These are phyloP conservation scores for Bufo bufo DNA, from an alignment of 2,113 vertebrate genomes.

Conservation along the genomic window DNA sequence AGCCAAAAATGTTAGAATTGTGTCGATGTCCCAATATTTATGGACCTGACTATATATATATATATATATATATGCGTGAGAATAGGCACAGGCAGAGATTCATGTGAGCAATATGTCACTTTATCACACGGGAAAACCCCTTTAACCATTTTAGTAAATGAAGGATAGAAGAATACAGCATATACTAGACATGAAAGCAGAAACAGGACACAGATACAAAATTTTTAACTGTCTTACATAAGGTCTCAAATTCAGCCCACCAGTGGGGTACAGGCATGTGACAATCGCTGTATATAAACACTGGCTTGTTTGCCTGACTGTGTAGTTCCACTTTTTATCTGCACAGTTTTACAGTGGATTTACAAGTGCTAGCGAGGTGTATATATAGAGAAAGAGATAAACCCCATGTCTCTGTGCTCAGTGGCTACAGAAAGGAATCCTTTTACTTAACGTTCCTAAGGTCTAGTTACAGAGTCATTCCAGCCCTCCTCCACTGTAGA, in stretches of 20 bases:
- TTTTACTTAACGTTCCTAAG: constrained; percentile 59
- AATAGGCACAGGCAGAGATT: no score
- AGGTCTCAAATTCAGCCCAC: neutral
- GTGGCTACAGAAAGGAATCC: constrained; percentile 50
- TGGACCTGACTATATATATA: no score
- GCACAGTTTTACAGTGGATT: constrained; percentile 46
- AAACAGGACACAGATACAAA: no score
- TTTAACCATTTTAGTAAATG: no score
- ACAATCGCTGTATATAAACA: constrained; percentile 19
- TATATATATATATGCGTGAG: no score
- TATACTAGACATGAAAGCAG: no score
- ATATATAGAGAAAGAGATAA: constrained; percentile 57
- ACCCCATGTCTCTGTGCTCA: constrained; percentile 49
- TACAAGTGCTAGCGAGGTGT: constrained; percentile 48
- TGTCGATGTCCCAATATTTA: no score
- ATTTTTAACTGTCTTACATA: neutral
- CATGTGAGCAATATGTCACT: no score
- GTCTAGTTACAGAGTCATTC: constrained; percentile 53
- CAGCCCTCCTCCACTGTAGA: constrained; percentile 36
- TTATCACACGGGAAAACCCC: no score
- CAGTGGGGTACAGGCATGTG: neutral
- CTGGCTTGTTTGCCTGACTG: neutral
- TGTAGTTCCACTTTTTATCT: constrained; percentile 32
- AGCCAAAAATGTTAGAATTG: no score
- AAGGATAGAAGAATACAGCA: no score